A percentile compares a stretch with the other conserved stretches of the same genome.
These are phyloP conservation scores for Struthidea cinerea DNA, from an alignment of 2,113 vertebrate species.

Conservation along the genomic window DNA sequence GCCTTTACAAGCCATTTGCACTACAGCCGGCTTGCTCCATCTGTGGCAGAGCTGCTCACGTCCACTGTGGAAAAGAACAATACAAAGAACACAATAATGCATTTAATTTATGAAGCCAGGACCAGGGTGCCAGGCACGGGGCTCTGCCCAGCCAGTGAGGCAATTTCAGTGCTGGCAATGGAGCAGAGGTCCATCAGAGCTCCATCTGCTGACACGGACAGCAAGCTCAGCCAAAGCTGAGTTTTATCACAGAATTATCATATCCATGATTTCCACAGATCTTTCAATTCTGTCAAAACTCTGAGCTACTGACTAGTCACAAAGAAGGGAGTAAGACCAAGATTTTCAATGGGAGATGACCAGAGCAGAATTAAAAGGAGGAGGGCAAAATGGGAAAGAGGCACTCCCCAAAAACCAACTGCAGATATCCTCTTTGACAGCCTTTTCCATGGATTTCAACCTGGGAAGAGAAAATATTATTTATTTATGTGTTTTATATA, in stretches of 20 bases:
- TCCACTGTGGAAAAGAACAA: not conserved
- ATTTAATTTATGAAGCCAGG: not conserved
- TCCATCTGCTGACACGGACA: conserved; percentile 38
- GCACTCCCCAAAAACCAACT: not conserved
- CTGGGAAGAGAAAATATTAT: not conserved
- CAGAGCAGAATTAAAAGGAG: not conserved
- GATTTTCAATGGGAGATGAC: not conserved
- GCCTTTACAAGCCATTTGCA: not conserved
- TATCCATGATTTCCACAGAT: not conserved
- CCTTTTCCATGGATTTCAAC: not conserved
- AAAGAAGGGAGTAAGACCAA: not conserved
- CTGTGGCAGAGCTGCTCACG: not conserved
- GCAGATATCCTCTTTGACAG: not conserved
- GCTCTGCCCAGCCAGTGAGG: not conserved
- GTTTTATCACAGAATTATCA: not conserved
- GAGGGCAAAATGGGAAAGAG: rapidly evolving
- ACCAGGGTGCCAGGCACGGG: not conserved
- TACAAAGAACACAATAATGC: not conserved
- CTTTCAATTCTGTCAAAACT: not conserved
- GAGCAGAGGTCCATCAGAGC: not conserved
- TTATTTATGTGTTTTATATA: not conserved
- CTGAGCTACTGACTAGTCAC: not conserved
- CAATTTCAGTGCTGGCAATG: not conserved
- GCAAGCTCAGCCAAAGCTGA: not conserved
- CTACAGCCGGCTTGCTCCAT: not conserved